Percentiles rank a stretch among this genome's conserved stretches.
Evolutionary conservation across 2,797 vertebrate species (phyloP).

Genomic region (Enteromius fasciolatus): DNA sequence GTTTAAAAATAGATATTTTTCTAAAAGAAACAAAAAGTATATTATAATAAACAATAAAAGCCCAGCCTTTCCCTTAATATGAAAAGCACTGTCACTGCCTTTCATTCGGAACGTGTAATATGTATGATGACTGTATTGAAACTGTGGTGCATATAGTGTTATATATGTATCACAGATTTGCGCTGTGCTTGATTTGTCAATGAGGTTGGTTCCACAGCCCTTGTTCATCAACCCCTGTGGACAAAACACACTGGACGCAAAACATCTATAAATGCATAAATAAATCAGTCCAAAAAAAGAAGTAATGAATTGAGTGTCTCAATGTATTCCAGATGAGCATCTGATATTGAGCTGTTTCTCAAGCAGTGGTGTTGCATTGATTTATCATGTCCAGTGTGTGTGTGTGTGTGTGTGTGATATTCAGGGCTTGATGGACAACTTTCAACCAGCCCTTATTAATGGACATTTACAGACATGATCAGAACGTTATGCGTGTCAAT

Average conservation of each 20-base stretch:
- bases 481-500: neutral
- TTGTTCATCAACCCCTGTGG: slow-evolving; percentile 68
- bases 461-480: neutral
- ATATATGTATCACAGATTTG: slow-evolving; percentile 69
- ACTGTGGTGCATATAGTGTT: slow-evolving; percentile 71
- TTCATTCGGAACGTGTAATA: slow-evolving; percentile 76
- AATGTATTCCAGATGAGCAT: slow-evolving; percentile 65
- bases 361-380: slow-evolving; percentile 54
- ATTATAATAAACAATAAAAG: slow-evolving; percentile 69
- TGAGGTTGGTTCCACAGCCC: slow-evolving; percentile 78
- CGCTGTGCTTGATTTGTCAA: slow-evolving; percentile 67
- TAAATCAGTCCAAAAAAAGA: slow-evolving; percentile 38
- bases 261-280: slow-evolving; percentile 35
- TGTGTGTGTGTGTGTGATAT: slow-evolving; percentile 34
- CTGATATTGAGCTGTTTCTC: slow-evolving; percentile 56
- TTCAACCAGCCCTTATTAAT: slow-evolving; percentile 14
- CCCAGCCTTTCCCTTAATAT: slow-evolving; percentile 73
- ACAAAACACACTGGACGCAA: slow-evolving; percentile 62
- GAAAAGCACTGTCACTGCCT: slow-evolving; percentile 81
- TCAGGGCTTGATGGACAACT: slow-evolving; percentile 42
- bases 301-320: slow-evolving; percentile 66
- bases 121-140: slow-evolving; percentile 65
- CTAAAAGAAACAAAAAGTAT: slow-evolving; percentile 72
- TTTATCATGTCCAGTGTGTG: slow-evolving; percentile 55
- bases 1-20: slow-evolving; percentile 82